Evolutionary conservation across 2,888 invertebrate genomes (phyloP).

Genomic region (Arge pagana): DNA sequence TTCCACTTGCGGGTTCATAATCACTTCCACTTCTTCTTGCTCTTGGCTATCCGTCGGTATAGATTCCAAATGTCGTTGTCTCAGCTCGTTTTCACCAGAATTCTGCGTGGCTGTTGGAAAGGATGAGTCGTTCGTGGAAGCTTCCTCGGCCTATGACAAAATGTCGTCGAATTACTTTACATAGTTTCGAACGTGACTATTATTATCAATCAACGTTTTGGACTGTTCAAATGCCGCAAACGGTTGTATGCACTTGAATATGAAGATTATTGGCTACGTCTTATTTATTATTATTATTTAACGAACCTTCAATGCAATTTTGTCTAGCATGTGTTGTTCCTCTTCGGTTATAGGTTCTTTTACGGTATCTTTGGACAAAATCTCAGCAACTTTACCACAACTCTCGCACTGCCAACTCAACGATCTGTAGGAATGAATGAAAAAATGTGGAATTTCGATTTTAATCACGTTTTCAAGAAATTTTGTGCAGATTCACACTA

Average conservation of each 20-base stretch:
- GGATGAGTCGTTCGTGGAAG: conserved; percentile 36
- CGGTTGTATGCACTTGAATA: no score
- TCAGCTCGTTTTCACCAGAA: conserved; percentile 38
- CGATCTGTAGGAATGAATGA: conserved; percentile 59
- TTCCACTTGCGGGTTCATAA: conserved; percentile 45
- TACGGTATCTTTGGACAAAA: conserved; percentile 57
- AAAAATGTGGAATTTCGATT: conserved; percentile 3
- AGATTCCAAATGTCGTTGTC: conserved; percentile 45
- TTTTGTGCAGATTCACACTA: neutral
- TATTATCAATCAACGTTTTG: no score
- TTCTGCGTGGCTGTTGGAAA: conserved; percentile 32
- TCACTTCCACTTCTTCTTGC: conserved; percentile 52
- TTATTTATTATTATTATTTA: neutral
- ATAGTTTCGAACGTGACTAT: no score
- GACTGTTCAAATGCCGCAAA: no score
- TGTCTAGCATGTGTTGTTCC: conserved; percentile 61
- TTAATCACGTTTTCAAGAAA: conserved; percentile 1
- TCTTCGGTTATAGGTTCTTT: conserved; percentile 60
- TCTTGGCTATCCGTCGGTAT: conserved; percentile 44
- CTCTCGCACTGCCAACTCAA: conserved; percentile 66
- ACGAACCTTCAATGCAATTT: conserved; percentile 61
- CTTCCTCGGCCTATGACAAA: conserved; percentile 45
- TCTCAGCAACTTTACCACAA: conserved; percentile 66
- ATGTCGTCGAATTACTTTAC: conserved; percentile 19
- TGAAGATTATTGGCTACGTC: no score